Conservation (phyloP, 1,140 invertebrate species). For the Drosophila paulistorum region DNA sequence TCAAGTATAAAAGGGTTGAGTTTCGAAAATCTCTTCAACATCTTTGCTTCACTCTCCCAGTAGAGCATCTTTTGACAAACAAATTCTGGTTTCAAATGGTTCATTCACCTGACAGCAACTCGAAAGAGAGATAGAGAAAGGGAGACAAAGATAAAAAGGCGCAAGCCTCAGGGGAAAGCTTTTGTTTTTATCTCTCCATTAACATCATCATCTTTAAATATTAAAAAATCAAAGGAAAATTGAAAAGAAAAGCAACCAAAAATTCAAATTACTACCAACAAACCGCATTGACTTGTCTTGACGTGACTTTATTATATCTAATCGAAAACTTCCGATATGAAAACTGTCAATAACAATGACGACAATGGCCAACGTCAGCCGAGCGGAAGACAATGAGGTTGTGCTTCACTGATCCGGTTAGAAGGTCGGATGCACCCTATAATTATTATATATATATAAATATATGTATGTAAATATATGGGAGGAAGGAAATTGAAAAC, state of each 20-base stretch:
- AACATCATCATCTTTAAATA: background rate
- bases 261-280: slow-evolving; percentile 18
- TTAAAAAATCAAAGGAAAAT: background rate
- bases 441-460: background rate
- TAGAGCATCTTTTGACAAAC: slow-evolving; percentile 14
- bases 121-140: background rate
- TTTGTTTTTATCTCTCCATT: background rate
- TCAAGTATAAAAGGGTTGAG: background rate
- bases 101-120: slow-evolving; percentile 30
- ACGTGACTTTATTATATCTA: slow-evolving; percentile 46
- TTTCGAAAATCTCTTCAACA: background rate
- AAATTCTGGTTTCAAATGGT: slow-evolving; percentile 43
- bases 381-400: slow-evolving; percentile 39
- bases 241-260: background rate
- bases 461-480: too few species aligned
- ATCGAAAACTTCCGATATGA: slow-evolving; percentile 66
- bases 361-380: slow-evolving; percentile 42
- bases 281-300: background rate
- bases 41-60: too few species aligned
- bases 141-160: slow-evolving; percentile 3
- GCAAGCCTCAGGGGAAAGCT: slow-evolving; percentile 25
- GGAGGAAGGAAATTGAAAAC: background rate
- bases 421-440: slow-evolving; percentile 15
- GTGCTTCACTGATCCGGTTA: slow-evolving; percentile 15
- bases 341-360: slow-evolving; percentile 32